Conservation (phyloP, 2,888 invertebrate species). For the Melitaea athalia region DNA sequence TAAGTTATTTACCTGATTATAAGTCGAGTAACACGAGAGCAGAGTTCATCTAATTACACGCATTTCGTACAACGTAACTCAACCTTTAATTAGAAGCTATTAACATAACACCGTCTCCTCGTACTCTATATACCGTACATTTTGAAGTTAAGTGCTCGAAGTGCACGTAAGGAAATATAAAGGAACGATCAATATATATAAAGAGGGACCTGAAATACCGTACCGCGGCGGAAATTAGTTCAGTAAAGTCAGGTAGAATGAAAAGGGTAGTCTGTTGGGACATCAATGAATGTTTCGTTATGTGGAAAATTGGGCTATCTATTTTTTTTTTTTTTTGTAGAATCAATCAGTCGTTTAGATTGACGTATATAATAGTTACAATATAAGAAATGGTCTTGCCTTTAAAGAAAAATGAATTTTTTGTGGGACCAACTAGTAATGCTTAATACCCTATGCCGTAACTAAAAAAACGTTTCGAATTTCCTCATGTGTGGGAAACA, state of each 20-base stretch:
- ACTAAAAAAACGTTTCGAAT: no score
- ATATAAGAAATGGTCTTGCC: no score
- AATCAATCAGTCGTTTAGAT: neutral
- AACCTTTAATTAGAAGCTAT: slow-evolving; percentile 1
- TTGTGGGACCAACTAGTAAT: no score
- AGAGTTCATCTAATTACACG: neutral
- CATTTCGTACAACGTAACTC: neutral
- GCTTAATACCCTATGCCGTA: no score
- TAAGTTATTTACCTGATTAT: no score
- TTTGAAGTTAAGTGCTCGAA: neutral
- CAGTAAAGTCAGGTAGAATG: slow-evolving; percentile 5
- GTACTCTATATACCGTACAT: neutral
- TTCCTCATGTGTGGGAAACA: no score
- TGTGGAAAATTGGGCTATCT: neutral
- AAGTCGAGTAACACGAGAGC: neutral
- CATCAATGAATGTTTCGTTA: neutral
- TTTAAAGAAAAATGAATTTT: no score
- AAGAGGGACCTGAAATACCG: neutral
- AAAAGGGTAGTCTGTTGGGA: neutral
- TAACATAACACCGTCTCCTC: neutral
- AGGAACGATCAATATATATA: neutral
- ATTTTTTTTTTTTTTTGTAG: neutral
- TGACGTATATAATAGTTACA: neutral
- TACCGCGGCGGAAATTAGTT: neutral
- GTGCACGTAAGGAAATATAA: neutral